These are phyloP conservation scores for Homarus gammarus DNA, from an alignment of 2,888 invertebrate species.

Conservation along the genomic window DNA sequence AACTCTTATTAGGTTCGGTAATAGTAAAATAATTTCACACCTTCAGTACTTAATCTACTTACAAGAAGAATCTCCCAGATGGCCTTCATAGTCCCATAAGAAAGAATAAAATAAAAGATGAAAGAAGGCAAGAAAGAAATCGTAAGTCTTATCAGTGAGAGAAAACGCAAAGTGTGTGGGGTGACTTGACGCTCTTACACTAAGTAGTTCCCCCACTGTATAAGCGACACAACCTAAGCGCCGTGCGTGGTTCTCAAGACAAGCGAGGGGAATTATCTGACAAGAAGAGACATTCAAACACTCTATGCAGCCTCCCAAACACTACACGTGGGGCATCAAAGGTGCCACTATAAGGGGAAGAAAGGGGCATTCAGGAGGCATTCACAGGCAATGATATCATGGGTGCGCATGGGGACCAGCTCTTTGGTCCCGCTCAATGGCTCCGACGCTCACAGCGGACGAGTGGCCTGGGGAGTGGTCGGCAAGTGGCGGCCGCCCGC, in stretches of 20 bases:
- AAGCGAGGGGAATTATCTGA: conserved; percentile 54
- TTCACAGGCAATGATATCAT: conserved; percentile 69
- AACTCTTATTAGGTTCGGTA: too few relatives aligned
- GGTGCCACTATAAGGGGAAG: conserved; percentile 63
- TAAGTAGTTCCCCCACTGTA: too few relatives aligned
- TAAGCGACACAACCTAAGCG: conserved; percentile 9
- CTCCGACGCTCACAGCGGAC: conserved; percentile 28
- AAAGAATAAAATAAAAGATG: too few relatives aligned
- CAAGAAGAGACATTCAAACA: conserved; percentile 54
- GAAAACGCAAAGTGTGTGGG: too few relatives aligned
- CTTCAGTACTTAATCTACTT: too few relatives aligned
- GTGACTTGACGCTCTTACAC: too few relatives aligned
- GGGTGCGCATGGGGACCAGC: conserved; percentile 66
- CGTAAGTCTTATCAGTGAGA: too few relatives aligned
- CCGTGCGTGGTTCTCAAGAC: conserved; percentile 50
- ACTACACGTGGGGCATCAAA: conserved; percentile 69
- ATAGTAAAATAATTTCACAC: too few relatives aligned
- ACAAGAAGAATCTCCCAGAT: too few relatives aligned
- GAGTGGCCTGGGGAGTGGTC: conserved; percentile 23
- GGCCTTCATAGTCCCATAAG: too few relatives aligned
- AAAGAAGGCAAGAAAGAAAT: too few relatives aligned
- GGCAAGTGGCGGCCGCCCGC: conserved; percentile 44
- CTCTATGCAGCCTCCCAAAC: conserved; percentile 60
- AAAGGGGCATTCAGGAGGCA: conserved; percentile 61
- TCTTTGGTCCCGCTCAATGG: conserved; percentile 55